Conservation (phyloP, 35 echinoderm and acorn worm species). For the Diadema setosum region DNA sequence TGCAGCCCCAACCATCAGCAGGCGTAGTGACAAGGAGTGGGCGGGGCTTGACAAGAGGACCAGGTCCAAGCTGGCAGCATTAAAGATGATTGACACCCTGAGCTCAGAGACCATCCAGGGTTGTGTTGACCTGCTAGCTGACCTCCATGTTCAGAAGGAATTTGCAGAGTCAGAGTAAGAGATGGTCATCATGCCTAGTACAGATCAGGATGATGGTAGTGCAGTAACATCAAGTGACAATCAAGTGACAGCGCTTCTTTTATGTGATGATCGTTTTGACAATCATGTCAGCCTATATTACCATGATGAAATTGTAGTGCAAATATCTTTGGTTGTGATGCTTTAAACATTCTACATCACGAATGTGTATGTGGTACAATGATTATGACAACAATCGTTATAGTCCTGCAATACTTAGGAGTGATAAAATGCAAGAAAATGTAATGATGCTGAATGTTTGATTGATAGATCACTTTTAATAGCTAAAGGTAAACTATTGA, state of each 20-base stretch:
- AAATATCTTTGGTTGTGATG: neutral
- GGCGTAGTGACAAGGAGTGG: no score
- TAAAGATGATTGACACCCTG: slow-evolving; percentile 76
- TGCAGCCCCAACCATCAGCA: no score
- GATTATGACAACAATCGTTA: neutral
- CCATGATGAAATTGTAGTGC: neutral
- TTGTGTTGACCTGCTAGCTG: slow-evolving; percentile 78
- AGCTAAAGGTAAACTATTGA: no score
- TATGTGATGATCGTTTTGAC: neutral
- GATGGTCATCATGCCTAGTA: neutral
- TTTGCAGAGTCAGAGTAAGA: slow-evolving; percentile 98
- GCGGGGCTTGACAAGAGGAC: slow-evolving; percentile 31
- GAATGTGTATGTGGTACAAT: no score
- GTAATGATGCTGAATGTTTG: no score
- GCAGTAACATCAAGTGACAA: neutral
- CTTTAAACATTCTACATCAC: no score
- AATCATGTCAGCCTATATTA: neutral
- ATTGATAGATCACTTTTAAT: no score
- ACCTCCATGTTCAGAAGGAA: slow-evolving; percentile 74
- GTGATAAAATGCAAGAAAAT: no score
- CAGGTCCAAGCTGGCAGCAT: slow-evolving; percentile 52
- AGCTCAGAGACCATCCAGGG: slow-evolving; percentile 90
- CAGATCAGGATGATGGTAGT: neutral
- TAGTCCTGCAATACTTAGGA: neutral
- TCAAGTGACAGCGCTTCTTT: neutral